phyloP scores from a whole-genome alignment of 2,888 invertebrate species.

The Busseola fusca region DNA sequence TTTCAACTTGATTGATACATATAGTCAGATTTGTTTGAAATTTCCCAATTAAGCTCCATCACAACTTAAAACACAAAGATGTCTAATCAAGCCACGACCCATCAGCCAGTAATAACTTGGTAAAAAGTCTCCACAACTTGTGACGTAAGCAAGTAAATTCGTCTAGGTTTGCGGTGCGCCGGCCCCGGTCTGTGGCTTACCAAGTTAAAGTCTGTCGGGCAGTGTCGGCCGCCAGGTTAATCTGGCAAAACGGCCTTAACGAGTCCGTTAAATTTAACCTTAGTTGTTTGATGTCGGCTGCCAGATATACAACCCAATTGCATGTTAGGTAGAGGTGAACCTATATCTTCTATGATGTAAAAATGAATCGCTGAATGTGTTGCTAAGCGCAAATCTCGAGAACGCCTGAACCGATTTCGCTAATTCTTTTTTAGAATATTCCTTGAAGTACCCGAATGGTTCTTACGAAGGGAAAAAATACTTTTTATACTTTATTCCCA shows the following conservation, averaged over 20 bases:
- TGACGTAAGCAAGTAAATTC: conserved; percentile 56
- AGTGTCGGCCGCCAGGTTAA: conserved; percentile 55
- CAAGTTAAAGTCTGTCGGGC: conserved; percentile 49
- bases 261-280: conserved; percentile 64
- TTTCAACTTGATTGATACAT: neutral
- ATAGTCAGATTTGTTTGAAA: neutral
- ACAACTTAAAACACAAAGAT: neutral
- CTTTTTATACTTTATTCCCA: too few species aligned
- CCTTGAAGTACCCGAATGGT: too few species aligned
- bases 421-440: too few species aligned
- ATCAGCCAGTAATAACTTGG: neutral
- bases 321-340: too few species aligned
- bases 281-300: conserved; percentile 46
- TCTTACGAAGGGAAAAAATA: too few species aligned
- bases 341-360: too few species aligned
- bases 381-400: too few species aligned
- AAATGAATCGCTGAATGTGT: too few species aligned
- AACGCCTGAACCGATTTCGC: too few species aligned
- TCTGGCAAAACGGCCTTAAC: conserved; percentile 48
- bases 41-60: too few species aligned
- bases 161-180: conserved; percentile 29
- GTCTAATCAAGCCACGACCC: neutral
- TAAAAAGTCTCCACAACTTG: conserved; percentile 35
- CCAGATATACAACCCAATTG: conserved; percentile 31
- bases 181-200: conserved; percentile 48